These are phyloP conservation scores for Tortricodes alternella DNA, from an alignment of 2,888 invertebrate species.

Conservation along the genomic window DNA sequence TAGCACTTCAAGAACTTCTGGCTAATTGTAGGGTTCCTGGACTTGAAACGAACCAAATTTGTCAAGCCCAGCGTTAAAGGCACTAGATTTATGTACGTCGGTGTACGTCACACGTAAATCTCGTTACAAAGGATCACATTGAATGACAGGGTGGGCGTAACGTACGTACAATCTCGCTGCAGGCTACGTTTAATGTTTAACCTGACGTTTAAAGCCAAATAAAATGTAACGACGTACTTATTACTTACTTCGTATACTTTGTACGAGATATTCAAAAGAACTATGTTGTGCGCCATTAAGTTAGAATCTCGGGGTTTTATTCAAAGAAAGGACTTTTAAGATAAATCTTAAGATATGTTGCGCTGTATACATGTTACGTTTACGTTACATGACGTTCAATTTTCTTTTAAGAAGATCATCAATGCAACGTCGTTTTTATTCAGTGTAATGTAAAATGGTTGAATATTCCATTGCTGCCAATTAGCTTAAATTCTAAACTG, in stretches of 20 bases:
- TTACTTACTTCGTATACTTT: slow-evolving; percentile 25
- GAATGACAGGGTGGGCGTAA: not conserved
- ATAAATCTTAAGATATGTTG: too few relatives aligned
- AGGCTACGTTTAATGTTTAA: not conserved
- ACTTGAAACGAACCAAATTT: too few relatives aligned
- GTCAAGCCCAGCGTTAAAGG: not conserved
- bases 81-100: not conserved
- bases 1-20: too few relatives aligned
- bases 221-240: slow-evolving; percentile 5
- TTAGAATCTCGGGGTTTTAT: not conserved
- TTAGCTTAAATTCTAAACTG: too few relatives aligned
- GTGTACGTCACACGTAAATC: not conserved
- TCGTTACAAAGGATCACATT: not conserved
- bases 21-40: too few relatives aligned
- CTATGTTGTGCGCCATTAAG: slow-evolving; percentile 6
- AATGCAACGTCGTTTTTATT: too few relatives aligned
- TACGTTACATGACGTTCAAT: too few relatives aligned
- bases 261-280: slow-evolving; percentile 7
- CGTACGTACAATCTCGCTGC: not conserved
- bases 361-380: too few relatives aligned
- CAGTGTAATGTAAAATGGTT: too few relatives aligned
- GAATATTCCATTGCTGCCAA: too few relatives aligned
- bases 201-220: slow-evolving; percentile 10
- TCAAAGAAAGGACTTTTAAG: not conserved
- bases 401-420: too few relatives aligned